Base-by-base conservation (phyloP, 2,113 vertebrate genomes). In the Calidris pugnax region DNA sequence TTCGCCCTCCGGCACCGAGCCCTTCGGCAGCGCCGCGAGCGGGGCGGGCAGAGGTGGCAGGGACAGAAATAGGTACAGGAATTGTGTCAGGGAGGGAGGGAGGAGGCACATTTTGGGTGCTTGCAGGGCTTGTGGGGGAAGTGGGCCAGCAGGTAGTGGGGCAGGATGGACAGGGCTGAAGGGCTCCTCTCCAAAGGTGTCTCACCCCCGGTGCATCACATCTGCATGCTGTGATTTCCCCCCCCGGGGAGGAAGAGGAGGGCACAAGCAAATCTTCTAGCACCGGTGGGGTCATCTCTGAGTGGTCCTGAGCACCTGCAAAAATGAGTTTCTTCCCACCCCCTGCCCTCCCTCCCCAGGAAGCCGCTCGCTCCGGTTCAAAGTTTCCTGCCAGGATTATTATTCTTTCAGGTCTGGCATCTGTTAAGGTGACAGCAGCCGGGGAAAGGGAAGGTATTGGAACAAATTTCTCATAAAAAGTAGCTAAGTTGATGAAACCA, bases 401-500 rank as follows among this genome's bases (percentile, higher is more conserved):
- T 95, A 82, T 93, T 96, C 95, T 95, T 94, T 63, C 84, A 88
- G 72, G 53, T 81, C 81, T 96, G 90, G 90, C 85, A 97, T 98
- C 97, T 92, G 94, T 93, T 95, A 72, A 93, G 93, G 91, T 98
- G 98, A 97, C 97, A 98, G 96, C 95, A 94, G 82, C 75, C 14
- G 4, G 78, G 69, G 94, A 97, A 56, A 96, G 95, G 73, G 91
- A 92, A 89, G 83, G 73, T 39, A 92, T 94, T 81, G 91, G 97
- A 97, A 97, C 98, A 98, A 98, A 97, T 98, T 97, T 96, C 96
- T 96, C 95, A 95, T 95, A 92, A 95, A 95, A 97, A 97, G 95
- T 86, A 79, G 96, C 90, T 60, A 93, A 97, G 97, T 93, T 98
- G 98, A 98, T 98, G 97, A 98, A 98, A 98, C 98, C 98, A 98